phyloP scores from a whole-genome alignment of 2,797 vertebrate species.

The Luscinia megarhynchos region DNA sequence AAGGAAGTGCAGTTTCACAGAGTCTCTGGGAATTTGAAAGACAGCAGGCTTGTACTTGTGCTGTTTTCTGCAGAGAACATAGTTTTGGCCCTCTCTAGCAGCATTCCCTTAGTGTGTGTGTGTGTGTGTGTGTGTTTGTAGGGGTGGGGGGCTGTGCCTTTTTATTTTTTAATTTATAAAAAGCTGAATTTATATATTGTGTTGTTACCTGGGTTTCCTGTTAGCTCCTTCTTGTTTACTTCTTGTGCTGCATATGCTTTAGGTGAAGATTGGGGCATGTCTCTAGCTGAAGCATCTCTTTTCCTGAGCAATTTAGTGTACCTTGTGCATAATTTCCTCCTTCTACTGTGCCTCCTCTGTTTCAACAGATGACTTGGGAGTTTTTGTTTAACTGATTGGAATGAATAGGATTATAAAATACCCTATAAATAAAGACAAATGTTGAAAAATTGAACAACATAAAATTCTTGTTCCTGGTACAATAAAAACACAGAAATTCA shows the following conservation, averaged over 20 bases:
- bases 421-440: not conserved
- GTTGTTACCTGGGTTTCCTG: not conserved
- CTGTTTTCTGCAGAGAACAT: not conserved
- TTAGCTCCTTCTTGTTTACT: not conserved
- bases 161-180: not conserved
- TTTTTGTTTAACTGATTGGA: not conserved
- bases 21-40: not conserved
- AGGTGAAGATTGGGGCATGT: not conserved
- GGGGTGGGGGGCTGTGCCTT: too few relatives aligned
- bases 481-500: not conserved
- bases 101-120: not conserved
- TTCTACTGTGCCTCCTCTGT: not conserved
- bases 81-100: not conserved
- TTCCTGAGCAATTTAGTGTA: not conserved
- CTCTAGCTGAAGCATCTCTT: not conserved
- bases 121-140: too few relatives aligned
- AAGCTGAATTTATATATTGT: not conserved
- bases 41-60: not conserved
- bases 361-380: not conserved
- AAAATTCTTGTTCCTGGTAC: not conserved
- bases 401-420: not conserved
- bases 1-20: not conserved
- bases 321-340: not conserved
- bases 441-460: not conserved
- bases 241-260: not conserved